Evolutionary conservation across 2,113 vertebrate species (phyloP).

Genomic region (Epinephelus moara): DNA sequence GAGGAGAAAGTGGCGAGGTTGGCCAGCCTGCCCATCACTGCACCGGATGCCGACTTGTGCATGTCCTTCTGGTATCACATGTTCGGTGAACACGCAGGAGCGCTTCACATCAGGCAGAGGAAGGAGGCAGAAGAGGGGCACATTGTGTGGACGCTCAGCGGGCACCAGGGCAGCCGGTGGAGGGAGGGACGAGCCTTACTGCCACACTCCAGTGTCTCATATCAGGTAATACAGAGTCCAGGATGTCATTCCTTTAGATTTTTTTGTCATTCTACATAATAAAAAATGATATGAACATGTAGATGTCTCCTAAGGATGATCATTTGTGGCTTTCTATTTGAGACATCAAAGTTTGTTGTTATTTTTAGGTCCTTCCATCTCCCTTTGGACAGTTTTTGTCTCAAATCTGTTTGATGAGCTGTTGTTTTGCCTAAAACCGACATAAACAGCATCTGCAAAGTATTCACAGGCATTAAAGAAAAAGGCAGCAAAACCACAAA

Average conservation of each 20-base stretch:
- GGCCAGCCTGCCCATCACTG: conserved; percentile 88
- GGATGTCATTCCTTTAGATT: no score
- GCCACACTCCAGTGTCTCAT: conserved; percentile 86
- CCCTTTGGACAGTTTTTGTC: not conserved
- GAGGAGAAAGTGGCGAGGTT: conserved; percentile 83
- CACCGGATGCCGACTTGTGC: conserved; percentile 88
- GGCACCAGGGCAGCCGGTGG: conserved; percentile 89
- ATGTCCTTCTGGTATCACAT: conserved; percentile 98
- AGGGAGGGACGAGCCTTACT: conserved; percentile 91
- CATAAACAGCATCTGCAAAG: not conserved
- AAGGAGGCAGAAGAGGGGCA: conserved; percentile 77
- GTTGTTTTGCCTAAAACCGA: no score
- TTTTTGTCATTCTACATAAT: no score
- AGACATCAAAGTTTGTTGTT: not conserved
- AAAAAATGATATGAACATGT: no score
- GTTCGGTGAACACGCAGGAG: conserved; percentile 84
- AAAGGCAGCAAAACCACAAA: not conserved
- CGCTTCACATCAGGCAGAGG: conserved; percentile 89
- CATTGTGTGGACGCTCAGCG: conserved; percentile 86
- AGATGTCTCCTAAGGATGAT: no score
- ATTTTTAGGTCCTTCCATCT: no score
- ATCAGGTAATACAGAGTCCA: conserved; percentile 82
- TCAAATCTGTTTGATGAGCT: not conserved
- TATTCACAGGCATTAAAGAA: not conserved
- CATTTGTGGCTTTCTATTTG: not conserved